Evolutionary conservation across 2,888 invertebrate genomes (phyloP), one percentile per base, ranked within the genome.

Genomic region (Odiellus spinosus): DNA sequence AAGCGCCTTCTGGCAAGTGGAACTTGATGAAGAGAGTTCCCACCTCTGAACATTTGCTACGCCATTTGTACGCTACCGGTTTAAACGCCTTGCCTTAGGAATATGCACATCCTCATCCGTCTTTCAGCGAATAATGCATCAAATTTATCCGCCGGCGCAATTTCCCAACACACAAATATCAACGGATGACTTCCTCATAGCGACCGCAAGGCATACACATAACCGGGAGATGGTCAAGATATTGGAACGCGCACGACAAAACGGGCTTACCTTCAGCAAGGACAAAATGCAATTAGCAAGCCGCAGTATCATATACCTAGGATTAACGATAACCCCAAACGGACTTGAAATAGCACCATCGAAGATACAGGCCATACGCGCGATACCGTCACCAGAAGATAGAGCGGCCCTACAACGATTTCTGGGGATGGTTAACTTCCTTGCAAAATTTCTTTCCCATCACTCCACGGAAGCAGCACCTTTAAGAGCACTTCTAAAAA

Each of bases 361-460:
- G 11, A 53, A 53, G 35, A 42, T 53, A 11, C 33, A 44, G 12
- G 44, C 45, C 1, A 44, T 49, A 17, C 20, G 18, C 10, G 21
- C 36, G 17, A 39, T 40, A 15, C n/a, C 21, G 21, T 26, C 11
- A 21, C 49, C 52, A 18, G 14, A 36, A 14, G 39, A 21, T n/a
- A 40, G 39, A 21, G 41, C 36, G n/a, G 42, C 43, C 6, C 14
- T 53, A 1, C 47, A 47, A 39, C 38, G 45, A n/a, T 49, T 53
- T 35, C 17, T 53, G 19, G 52, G 53, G 6, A 26, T 53, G 32
- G 39, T 44, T 12, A 44, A 34, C 18, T 53, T 43, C 46, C 38
- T 48, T 14, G 34, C 36, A 2, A 47, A 39, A 35, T 50, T 50
- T 32, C 39, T 42, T 3, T 26, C 36, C 3, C 19, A 44, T 10